Conservation (phyloP, 1,140 invertebrate species). For the Drosophila sp. region DNA sequence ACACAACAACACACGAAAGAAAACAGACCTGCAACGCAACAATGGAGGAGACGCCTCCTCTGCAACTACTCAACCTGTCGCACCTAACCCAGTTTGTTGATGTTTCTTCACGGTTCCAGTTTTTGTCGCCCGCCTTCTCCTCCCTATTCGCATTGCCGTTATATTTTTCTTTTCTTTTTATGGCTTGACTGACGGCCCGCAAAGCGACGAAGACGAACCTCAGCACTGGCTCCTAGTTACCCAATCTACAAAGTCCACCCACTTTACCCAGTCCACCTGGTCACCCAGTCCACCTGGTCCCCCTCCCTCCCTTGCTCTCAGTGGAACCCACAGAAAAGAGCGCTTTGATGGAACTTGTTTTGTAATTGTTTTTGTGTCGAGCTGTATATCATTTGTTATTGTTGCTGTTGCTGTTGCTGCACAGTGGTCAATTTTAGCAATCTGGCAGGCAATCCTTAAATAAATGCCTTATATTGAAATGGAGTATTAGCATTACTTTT, state of each 20-base stretch:
- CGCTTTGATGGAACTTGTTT: conserved; percentile 67
- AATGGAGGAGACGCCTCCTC: conserved; percentile 41
- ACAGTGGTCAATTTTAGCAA: too few relatives aligned
- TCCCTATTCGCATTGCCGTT: conserved; percentile 51
- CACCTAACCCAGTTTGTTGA: conserved; percentile 67
- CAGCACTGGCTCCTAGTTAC: conserved; percentile 27
- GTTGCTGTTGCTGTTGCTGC: conserved; percentile 20
- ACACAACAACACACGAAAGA: conserved; percentile 18
- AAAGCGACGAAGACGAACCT: conserved; percentile 64
- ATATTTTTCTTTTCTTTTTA: conserved; percentile 79
- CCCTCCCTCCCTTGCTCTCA: not conserved
- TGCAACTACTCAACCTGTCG: conserved; percentile 40
- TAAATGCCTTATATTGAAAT: too few relatives aligned
- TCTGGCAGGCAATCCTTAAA: too few relatives aligned
- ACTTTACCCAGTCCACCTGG: not conserved
- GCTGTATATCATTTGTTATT: conserved; percentile 28
- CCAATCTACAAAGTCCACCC: conserved; percentile 28
- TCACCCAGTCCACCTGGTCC: not conserved
- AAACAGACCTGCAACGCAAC: conserved; percentile 33
- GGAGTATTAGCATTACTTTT: too few relatives aligned
- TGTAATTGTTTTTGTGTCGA: conserved; percentile 78
- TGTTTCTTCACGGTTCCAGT: conserved; percentile 61
- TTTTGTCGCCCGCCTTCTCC: conserved; percentile 46
- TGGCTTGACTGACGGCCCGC: conserved; percentile 71
- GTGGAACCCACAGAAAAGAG: conserved; percentile 36